These are phyloP conservation scores for Hyphantria cunea DNA, from an alignment of 1,140 invertebrate genomes.

Conservation along the genomic window DNA sequence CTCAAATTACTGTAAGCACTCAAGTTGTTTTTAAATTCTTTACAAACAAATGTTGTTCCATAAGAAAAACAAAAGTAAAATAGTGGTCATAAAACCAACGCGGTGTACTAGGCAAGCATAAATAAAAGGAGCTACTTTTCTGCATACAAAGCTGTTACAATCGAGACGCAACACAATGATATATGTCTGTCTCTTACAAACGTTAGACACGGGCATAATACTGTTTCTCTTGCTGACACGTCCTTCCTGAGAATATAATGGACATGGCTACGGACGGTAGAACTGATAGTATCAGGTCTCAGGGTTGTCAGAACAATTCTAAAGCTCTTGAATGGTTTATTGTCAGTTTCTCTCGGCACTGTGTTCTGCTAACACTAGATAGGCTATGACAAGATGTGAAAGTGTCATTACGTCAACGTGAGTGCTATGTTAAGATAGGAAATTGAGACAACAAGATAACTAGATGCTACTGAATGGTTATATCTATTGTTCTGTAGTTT, in stretches of 20 bases:
- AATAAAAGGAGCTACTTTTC: conserved; percentile 61
- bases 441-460: too few relatives aligned
- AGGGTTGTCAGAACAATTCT: conserved; percentile 48
- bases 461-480: too few relatives aligned
- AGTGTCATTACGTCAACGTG: conserved; percentile 4
- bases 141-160: conserved; percentile 68
- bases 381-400: conserved; percentile 7
- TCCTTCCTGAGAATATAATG: conserved; percentile 60
- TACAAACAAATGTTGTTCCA: conserved; percentile 12
- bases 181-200: conserved; percentile 64
- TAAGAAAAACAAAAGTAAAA: conserved; percentile 25
- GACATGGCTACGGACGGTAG: conserved; percentile 45
- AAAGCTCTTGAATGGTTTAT: conserved; percentile 39
- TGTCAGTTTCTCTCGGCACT: conserved; percentile 42
- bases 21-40: too few relatives aligned
- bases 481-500: too few relatives aligned
- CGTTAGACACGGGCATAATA: conserved; percentile 58
- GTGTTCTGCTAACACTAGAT: conserved; percentile 20
- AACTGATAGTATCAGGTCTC: conserved; percentile 55
- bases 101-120: conserved; percentile 38
- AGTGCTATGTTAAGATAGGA: too few relatives aligned
- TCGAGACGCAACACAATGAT: conserved; percentile 66
- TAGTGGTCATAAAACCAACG: conserved; percentile 30
- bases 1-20: not conserved
- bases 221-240: conserved; percentile 61